These are phyloP conservation scores for Meiosimyza decipiens DNA, from an alignment of 2,888 invertebrate species.

Conservation along the genomic window DNA sequence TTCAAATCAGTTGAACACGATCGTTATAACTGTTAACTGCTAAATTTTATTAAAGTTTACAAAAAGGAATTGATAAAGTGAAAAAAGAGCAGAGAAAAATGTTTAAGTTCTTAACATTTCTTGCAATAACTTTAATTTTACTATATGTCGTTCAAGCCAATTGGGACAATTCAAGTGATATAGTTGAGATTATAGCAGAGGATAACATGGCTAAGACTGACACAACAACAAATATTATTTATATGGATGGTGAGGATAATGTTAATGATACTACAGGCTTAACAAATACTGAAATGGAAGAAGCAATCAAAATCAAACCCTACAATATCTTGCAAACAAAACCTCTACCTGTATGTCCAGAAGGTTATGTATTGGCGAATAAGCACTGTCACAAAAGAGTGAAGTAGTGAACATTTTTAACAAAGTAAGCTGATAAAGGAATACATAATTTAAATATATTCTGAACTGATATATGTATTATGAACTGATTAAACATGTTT, in stretches of 20 bases:
- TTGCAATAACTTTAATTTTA: too few species aligned
- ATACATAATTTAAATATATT: too few species aligned
- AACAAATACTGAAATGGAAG: not conserved
- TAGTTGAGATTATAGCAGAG: not conserved
- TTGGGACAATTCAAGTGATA: constrained; percentile 4
- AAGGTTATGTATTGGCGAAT: constrained; percentile 57
- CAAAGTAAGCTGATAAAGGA: too few species aligned
- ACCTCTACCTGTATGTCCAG: constrained; percentile 48
- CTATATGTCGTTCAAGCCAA: not conserved
- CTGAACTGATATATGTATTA: too few species aligned
- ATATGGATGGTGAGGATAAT: not conserved
- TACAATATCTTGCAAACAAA: constrained; percentile 57
- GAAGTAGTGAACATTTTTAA: constrained; percentile 33
- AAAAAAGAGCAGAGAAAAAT: too few species aligned
- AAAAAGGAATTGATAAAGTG: too few species aligned
- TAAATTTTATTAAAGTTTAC: too few species aligned
- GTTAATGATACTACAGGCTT: not conserved
- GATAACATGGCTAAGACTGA: not conserved
- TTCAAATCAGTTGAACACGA: too few species aligned
- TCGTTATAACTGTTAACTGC: too few species aligned
- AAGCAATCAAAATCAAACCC: constrained; percentile 48
- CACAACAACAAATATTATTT: not conserved
- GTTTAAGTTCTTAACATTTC: too few species aligned
- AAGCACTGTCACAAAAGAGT: constrained; percentile 59
- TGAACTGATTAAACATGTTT: too few species aligned